phyloP scores from a whole-genome alignment of 2,113 vertebrate genomes.

The Phasianus colchicus region DNA sequence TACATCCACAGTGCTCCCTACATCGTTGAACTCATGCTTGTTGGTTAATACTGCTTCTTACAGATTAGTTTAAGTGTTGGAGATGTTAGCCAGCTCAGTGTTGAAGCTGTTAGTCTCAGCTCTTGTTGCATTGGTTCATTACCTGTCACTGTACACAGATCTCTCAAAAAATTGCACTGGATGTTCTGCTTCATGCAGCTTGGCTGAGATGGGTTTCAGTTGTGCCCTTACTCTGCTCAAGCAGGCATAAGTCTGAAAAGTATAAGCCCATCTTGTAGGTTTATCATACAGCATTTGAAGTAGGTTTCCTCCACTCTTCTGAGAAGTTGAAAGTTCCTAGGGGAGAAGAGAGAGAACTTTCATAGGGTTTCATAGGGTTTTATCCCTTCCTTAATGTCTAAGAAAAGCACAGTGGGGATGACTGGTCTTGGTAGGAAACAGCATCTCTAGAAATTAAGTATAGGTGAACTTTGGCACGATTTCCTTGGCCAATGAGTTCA shows the following conservation, averaged over 20 bases:
- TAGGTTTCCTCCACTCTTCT: constrained; percentile 83
- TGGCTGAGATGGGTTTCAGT: constrained; percentile 66
- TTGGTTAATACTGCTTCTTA: background rate
- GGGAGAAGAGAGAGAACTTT: background rate
- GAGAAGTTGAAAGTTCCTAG: constrained; percentile 82
- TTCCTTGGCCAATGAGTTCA: accelerated
- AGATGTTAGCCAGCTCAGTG: background rate
- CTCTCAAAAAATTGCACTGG: constrained; percentile 79
- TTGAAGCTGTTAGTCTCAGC: background rate
- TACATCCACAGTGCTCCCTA: background rate
- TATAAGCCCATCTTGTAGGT: constrained; percentile 82
- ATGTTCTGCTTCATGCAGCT: constrained; percentile 72
- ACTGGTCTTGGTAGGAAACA: background rate
- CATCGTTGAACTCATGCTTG: background rate
- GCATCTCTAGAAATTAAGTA: no score
- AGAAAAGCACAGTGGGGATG: background rate
- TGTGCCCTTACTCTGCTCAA: constrained; percentile 73
- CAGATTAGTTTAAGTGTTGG: background rate
- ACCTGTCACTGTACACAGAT: constrained; percentile 80
- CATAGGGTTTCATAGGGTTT: background rate
- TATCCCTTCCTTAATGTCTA: background rate
- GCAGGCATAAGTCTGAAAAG: constrained; percentile 79
- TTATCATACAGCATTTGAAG: constrained; percentile 84
- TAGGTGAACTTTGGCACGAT: background rate
- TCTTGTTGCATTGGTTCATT: background rate